These are phyloP conservation scores for Trilocha varians DNA, from an alignment of 2,888 invertebrate genomes.

Conservation along the genomic window DNA sequence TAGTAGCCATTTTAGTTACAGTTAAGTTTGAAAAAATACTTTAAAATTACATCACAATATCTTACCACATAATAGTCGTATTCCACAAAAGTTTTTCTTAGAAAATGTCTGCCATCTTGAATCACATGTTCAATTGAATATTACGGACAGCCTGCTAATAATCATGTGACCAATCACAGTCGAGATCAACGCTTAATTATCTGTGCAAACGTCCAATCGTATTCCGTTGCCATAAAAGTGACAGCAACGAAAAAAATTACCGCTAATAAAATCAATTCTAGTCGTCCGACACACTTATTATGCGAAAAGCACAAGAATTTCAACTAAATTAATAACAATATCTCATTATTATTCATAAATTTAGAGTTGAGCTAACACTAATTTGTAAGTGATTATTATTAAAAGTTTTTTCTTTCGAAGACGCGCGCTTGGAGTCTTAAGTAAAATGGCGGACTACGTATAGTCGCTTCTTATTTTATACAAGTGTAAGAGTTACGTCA, in stretches of 20 bases:
- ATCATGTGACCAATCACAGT: slow-evolving; percentile 63
- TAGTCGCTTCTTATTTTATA: slow-evolving; percentile 54
- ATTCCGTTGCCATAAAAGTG: slow-evolving; percentile 14
- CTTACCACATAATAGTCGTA: slow-evolving; percentile 37
- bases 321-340: slow-evolving; percentile 5
- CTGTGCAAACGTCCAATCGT: slow-evolving; percentile 32
- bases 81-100: slow-evolving; percentile 33
- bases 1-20: not conserved
- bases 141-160: slow-evolving; percentile 33
- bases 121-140: slow-evolving; percentile 60
- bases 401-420: slow-evolving; percentile 13
- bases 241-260: slow-evolving; percentile 15
- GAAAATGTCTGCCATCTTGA: slow-evolving; percentile 58
- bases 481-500: slow-evolving; percentile 63
- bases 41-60: slow-evolving; percentile 17
- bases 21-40: slow-evolving; percentile 6
- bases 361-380: slow-evolving; percentile 8
- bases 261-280: slow-evolving; percentile 28
- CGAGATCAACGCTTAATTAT: slow-evolving; percentile 30
- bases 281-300: slow-evolving; percentile 22
- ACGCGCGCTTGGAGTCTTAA: slow-evolving; percentile 18
- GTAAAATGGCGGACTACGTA: slow-evolving; percentile 45
- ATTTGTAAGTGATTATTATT: slow-evolving; percentile 7
- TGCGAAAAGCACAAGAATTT: slow-evolving; percentile 13
- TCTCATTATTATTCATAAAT: not conserved